Evolutionary conservation across 2,113 vertebrate species (phyloP), one percentile per base, ranked within the genome.

Genomic region (Phaethornis superciliosus): DNA sequence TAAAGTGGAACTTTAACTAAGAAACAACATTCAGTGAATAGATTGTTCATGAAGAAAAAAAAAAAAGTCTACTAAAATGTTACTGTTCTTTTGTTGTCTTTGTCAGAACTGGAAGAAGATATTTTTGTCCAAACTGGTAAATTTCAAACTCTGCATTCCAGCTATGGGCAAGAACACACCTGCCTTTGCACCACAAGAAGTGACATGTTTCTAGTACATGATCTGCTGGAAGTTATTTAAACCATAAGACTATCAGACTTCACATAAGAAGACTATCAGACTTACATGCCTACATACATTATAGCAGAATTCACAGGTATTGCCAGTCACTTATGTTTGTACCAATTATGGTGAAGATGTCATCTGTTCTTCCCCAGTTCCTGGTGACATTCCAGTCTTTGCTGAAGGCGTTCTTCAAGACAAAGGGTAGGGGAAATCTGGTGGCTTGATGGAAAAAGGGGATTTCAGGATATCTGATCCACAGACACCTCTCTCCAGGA

Each of bases 201-300:
- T 55, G 74, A 56, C 69, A 20, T 0, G 44, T 75, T 95, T 84
- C 64, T 86, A 55, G 11, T 67, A 4, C 18, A 37, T 63, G 28
- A 84, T 91, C 52, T 92, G 33, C 84, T 87, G 77, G 49, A 81
- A 37, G 40, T 81, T 95, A 46, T 60, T 93, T 54, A 78, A 92
- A 37, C 78, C 49, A 21, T 76, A 14, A 56, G 44, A 7, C 69
- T 33, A 67, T 8, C 37, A 40, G 37, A 40, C 37, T 40, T 40
- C 37, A 40, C 37, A 40, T 40, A 40, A 68, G 58, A 90, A 70
- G 44, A 17, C 56, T 70, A 16, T 92, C 46, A 59, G 19, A 78
- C 32, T 81, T 63, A 42, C 4, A 2, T 67, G 58, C 21, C 44
- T 70, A 37, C 47, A 11, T 32, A 67, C 13, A 17, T 75, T n/a